These are phyloP conservation scores for Cottoperca gobio DNA, from an alignment of 2,797 vertebrate genomes.

Conservation along the genomic window DNA sequence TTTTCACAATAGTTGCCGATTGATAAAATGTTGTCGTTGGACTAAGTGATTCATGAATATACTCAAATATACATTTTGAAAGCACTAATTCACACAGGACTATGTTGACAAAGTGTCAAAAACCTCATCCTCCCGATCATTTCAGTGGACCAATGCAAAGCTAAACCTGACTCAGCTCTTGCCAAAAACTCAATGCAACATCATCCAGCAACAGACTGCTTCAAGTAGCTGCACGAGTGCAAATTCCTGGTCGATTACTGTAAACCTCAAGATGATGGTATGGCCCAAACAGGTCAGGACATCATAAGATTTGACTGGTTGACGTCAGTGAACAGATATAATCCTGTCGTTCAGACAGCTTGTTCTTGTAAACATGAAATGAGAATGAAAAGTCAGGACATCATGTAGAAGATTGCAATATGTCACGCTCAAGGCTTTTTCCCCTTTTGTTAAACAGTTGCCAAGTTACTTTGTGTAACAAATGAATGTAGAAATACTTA, in stretches of 20 bases:
- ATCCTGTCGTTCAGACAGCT: neutral
- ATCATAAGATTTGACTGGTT: neutral
- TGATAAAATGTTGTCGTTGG: neutral
- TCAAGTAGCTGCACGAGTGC: neutral
- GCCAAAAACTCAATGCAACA: neutral
- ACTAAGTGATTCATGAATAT: neutral
- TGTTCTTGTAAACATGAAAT: constrained; percentile 4
- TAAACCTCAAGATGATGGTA: constrained; percentile 1
- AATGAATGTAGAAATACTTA: neutral
- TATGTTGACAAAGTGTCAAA: neutral
- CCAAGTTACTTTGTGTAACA: neutral
- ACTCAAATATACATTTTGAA: neutral
- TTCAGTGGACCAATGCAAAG: neutral
- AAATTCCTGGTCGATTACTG: neutral
- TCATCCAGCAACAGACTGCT: neutral
- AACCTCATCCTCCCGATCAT: neutral
- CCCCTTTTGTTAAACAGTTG: neutral
- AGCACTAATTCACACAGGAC: neutral
- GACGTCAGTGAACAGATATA: neutral
- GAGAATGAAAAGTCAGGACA: neutral
- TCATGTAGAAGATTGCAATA: neutral
- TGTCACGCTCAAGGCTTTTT: neutral
- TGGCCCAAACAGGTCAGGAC: neutral
- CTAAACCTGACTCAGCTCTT: neutral
- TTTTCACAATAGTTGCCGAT: neutral